Evolutionary conservation across 92 coral and sea anemone genomes (phyloP), one percentile per base, ranked within the genome.

Genomic region (Siderastrea radians): DNA sequence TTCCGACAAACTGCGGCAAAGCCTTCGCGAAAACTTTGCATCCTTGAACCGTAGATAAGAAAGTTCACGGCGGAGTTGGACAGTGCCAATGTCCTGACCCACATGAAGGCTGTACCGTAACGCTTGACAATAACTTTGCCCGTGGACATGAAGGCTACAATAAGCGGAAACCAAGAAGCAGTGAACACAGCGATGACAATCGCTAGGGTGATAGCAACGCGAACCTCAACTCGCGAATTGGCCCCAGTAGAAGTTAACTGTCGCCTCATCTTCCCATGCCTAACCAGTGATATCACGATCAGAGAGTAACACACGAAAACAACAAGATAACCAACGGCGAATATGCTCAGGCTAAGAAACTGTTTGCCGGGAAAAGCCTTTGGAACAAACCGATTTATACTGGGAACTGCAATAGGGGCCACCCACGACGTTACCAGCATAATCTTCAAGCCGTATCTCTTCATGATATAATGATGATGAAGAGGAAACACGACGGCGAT

Each of bases 21-120:
- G 17, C 11, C 57, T 11, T 47, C 58, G 9, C 49, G 57, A 47
- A 74, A 74, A 8, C 48, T 45, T n/a, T 47, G 75, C 19, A 70
- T 45, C 26, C 50, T 70, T 49, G n/a, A 16, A 14, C 48, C 66
- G 80, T 87, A 87, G 46, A 87, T 87, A 43, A 67, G 72, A 67
- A 67, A 67, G 49, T 67, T 67, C 48, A 77, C 50, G 47, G 75
- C 72, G 19, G 89, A 89, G 74, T 89, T 89, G 6, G 81, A 77
- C 19, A 89, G 92, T 38, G 80, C 75, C n/a, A 89, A 6, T 16
- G 89, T 67, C 49, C 92, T 68, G 14, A 88, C 67, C 92, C 92
- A 88, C 88, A 88, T 82, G 72, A 26, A 26, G 38, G 38, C 38
- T 26, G 38, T 26, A 26, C 38, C 38, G 38, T 26, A 26, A 26